Conservation (phyloP, 2,797 vertebrate genomes). For the Halcyon chelicuti region DNA sequence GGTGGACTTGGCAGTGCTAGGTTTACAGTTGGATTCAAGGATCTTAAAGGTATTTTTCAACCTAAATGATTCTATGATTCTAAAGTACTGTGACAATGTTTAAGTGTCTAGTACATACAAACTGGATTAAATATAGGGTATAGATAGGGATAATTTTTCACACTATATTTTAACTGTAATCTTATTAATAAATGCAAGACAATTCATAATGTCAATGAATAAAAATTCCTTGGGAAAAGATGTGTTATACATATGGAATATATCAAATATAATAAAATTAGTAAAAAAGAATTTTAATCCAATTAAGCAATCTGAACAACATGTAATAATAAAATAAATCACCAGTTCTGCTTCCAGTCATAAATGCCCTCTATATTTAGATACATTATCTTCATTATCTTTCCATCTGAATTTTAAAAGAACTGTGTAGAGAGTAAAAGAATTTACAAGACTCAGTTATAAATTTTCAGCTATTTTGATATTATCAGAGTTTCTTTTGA, state of each 20-base stretch:
- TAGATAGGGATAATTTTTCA: not conserved
- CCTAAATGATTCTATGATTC: not conserved
- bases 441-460: not conserved
- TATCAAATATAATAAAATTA: not conserved
- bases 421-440: not conserved
- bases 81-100: not conserved
- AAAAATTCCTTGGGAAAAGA: not conserved
- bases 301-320: not conserved
- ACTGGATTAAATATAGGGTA: not conserved
- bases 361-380: not conserved
- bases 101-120: not conserved
- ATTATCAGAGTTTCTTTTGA: constrained; percentile 32
- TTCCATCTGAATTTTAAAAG: not conserved
- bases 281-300: not conserved
- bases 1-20: not conserved
- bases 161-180: not conserved
- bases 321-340: not conserved
- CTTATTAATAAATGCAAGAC: not conserved
- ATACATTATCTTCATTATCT: not conserved
- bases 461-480: constrained; percentile 29
- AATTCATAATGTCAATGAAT: not conserved
- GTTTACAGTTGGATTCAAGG: not conserved
- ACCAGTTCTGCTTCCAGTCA: not conserved
- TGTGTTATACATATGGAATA: not conserved
- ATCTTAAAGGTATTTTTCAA: not conserved